Evolutionary conservation across 30 jellyfish, hydroid and myxozoan genomes (phyloP).

Genomic region (Catostylus mosaicus): DNA sequence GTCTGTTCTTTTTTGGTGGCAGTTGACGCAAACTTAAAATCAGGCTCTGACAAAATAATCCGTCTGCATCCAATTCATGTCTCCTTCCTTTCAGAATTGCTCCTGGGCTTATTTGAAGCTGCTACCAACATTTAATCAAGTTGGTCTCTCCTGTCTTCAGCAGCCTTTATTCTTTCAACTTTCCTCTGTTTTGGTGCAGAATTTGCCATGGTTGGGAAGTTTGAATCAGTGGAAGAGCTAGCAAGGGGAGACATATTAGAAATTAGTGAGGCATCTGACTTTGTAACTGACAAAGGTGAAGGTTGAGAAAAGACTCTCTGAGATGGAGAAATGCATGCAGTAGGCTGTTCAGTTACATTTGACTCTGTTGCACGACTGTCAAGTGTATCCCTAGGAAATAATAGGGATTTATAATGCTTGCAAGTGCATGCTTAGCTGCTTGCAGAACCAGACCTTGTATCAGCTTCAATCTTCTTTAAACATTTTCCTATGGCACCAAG

Average conservation of each 20-base stretch:
- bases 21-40: background rate
- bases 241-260: background rate
- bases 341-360: conserved; percentile 9
- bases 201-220: background rate
- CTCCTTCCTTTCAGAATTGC: background rate
- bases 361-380: conserved; percentile 9
- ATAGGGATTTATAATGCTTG: conserved; percentile 12
- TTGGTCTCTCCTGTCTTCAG: background rate
- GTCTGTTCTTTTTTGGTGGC: conserved; percentile 32
- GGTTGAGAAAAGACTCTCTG: conserved; percentile 9
- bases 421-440: conserved; percentile 16
- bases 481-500: conserved; percentile 36
- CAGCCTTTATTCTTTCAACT: background rate
- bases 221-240: background rate
- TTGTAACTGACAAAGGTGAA: background rate
- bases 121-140: background rate
- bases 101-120: background rate
- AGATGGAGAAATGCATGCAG: background rate
- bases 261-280: background rate
- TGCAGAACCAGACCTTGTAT: conserved; percentile 9
- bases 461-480: conserved; percentile 33
- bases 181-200: background rate
- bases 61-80: background rate
- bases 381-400: conserved; percentile 24
- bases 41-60: conserved; percentile 21